Conservation (phyloP, 1,140 invertebrate genomes). For the Drusus annulatus region DNA sequence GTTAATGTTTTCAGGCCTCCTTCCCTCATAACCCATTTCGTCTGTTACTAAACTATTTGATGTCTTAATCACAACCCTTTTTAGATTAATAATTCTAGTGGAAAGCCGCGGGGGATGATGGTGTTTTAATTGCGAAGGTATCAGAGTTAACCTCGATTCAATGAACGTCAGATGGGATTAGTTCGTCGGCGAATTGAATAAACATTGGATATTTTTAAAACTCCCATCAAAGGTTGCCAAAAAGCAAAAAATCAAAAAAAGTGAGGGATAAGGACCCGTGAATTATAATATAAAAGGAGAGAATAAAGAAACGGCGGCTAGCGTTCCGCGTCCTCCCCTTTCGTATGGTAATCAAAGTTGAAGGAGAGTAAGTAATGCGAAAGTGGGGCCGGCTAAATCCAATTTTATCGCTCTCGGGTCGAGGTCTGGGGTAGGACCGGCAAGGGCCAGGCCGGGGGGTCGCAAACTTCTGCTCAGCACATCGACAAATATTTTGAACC, state of each 20-base stretch:
- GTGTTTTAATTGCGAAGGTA: too few relatives aligned
- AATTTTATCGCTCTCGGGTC: conserved; percentile 52
- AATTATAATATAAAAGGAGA: conserved; percentile 47
- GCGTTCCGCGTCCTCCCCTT: conserved; percentile 53
- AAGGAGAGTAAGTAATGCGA: conserved; percentile 58
- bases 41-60: too few relatives aligned
- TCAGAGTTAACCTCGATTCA: conserved; percentile 16
- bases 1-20: too few relatives aligned
- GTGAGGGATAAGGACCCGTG: conserved; percentile 4
- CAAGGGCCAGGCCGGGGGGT: neutral
- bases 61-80: too few relatives aligned
- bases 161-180: conserved; percentile 32
- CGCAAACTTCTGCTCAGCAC: conserved; percentile 32
- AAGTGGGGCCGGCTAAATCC: conserved; percentile 58
- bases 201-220: conserved; percentile 2
- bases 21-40: too few relatives aligned
- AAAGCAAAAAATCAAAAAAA: conserved; percentile 41
- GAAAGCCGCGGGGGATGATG: too few relatives aligned
- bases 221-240: conserved; percentile 7
- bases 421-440: neutral
- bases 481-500: conserved; percentile 52
- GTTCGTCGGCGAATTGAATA: neutral
- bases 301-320: conserved; percentile 44
- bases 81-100: too few relatives aligned
- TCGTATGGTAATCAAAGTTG: conserved; percentile 60